phyloP scores from a whole-genome alignment of 2,113 vertebrate genomes.

The Tachycineta bicolor region DNA sequence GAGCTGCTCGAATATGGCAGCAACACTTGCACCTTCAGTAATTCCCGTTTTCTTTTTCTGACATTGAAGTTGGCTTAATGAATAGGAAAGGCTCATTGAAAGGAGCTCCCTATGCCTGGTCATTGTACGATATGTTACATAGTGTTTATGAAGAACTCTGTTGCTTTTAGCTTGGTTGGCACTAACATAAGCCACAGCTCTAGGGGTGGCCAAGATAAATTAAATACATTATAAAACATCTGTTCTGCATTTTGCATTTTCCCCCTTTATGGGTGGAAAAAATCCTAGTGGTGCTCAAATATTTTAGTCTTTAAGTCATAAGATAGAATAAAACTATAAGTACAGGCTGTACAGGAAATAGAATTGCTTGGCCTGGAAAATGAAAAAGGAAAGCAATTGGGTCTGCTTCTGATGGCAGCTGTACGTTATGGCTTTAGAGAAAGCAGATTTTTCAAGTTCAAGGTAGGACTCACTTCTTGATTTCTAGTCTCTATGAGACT shows the following conservation, averaged over 20 bases:
- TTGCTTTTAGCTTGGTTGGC: slow-evolving; percentile 41
- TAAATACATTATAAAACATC: slow-evolving; percentile 45
- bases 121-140: not conserved
- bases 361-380: slow-evolving; percentile 38
- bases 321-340: slow-evolving; percentile 43
- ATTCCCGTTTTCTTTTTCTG: not conserved
- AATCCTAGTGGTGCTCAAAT: slow-evolving; percentile 48
- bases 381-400: slow-evolving; percentile 20
- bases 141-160: not conserved
- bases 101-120: not conserved
- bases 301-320: slow-evolving; percentile 57
- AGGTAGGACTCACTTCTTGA: slow-evolving; percentile 4
- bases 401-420: slow-evolving; percentile 47
- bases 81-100: not conserved
- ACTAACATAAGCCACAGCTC: slow-evolving; percentile 38
- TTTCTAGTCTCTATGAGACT: not conserved
- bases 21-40: not conserved
- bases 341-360: slow-evolving; percentile 45
- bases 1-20: not conserved
- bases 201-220: slow-evolving; percentile 50
- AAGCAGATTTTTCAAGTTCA: slow-evolving; percentile 27
- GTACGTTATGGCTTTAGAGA: slow-evolving; percentile 9
- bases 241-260: slow-evolving; percentile 12
- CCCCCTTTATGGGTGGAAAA: slow-evolving; percentile 25
- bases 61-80: not conserved